These are phyloP conservation scores for Pseudois nayaur DNA, from an alignment of 2,113 vertebrate genomes.

Conservation along the genomic window DNA sequence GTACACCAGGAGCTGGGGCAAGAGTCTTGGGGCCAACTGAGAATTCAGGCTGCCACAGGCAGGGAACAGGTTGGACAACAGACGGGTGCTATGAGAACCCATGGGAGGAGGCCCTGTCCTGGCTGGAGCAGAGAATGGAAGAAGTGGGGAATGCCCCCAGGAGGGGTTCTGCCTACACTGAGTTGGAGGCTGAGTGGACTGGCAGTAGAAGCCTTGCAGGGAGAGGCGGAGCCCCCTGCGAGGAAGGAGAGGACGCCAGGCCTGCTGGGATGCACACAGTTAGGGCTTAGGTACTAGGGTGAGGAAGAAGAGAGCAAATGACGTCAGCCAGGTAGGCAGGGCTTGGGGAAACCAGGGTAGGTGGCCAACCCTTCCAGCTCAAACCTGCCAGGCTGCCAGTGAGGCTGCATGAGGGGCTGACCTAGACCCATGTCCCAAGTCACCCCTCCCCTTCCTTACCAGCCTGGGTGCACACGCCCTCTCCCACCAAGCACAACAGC, in stretches of 20 bases:
- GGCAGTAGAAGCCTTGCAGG: background rate
- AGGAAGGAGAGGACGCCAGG: background rate
- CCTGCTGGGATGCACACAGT: background rate
- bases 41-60: background rate
- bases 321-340: background rate
- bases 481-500: background rate
- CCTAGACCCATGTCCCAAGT: background rate
- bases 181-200: too few relatives aligned
- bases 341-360: background rate
- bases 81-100: background rate
- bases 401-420: background rate
- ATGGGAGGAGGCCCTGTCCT: background rate
- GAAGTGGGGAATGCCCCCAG: background rate
- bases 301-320: background rate
- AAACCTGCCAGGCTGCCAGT: too few relatives aligned
- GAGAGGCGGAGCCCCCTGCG: background rate
- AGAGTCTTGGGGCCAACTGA: background rate
- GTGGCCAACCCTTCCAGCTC: background rate
- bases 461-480: rapidly evolving
- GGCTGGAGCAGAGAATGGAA: background rate
- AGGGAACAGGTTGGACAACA: background rate
- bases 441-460: background rate
- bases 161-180: too few relatives aligned
- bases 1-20: rapidly evolving
- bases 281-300: background rate